These are phyloP conservation scores for Pelochelys cantorii DNA, from an alignment of 2,797 vertebrate genomes.

Conservation along the genomic window DNA sequence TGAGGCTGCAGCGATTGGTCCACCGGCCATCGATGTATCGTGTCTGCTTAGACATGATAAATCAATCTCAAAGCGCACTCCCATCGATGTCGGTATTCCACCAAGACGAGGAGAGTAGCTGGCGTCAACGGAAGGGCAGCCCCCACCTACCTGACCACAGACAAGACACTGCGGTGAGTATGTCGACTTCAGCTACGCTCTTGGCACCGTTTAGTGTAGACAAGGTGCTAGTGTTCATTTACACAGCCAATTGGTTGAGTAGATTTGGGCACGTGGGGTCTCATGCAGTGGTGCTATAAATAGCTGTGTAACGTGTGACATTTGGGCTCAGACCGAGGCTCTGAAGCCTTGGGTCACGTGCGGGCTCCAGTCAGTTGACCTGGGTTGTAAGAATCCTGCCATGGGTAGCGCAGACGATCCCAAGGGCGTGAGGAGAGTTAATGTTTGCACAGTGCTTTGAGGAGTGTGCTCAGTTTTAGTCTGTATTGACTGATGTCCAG, in stretches of 20 bases:
- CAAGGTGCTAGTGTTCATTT: background rate
- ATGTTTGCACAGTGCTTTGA: conserved; percentile 35
- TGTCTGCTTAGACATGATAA: no score
- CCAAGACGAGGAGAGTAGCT: no score
- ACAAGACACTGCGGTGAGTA: no score
- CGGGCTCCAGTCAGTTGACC: background rate
- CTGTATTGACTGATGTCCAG: conserved; percentile 54
- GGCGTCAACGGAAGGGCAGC: no score
- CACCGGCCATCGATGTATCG: no score
- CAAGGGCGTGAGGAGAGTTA: conserved; percentile 37
- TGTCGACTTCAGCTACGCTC: no score
- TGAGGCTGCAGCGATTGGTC: no score
- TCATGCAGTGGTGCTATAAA: background rate
- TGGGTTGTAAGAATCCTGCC: background rate
- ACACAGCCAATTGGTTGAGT: background rate
- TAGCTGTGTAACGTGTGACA: background rate
- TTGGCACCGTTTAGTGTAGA: no score
- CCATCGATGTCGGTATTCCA: no score
- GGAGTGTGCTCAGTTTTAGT: conserved; percentile 43
- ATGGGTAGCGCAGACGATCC: background rate
- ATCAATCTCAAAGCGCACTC: no score
- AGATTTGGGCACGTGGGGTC: background rate
- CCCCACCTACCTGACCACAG: no score
- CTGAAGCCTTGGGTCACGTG: background rate
- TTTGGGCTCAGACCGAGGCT: background rate